Evolutionary conservation across 2,888 invertebrate genomes (phyloP).

Genomic region (Drosophila picticornis): DNA sequence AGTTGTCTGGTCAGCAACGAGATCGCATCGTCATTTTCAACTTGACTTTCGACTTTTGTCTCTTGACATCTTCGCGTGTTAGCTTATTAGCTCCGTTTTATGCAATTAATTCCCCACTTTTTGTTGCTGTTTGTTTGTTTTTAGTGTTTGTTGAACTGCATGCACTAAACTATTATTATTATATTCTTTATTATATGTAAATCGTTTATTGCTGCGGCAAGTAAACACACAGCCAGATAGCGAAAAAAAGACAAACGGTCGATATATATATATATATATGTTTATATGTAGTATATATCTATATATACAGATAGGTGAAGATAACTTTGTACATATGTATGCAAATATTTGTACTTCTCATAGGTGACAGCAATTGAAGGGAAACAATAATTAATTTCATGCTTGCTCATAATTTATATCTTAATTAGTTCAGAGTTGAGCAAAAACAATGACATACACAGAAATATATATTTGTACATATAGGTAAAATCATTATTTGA

Average conservation of each 20-base stretch:
- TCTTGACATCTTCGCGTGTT: constrained; percentile 73
- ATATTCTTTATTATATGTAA: constrained; percentile 47
- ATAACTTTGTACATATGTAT: background rate
- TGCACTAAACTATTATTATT: constrained; percentile 70
- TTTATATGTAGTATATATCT: no score
- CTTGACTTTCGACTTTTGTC: constrained; percentile 75
- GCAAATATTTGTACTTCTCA: background rate
- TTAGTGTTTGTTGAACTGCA: constrained; percentile 51
- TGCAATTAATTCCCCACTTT: constrained; percentile 48
- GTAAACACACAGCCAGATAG: background rate
- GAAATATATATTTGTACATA: background rate
- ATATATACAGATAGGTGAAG: background rate
- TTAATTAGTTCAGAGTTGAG: constrained; percentile 29
- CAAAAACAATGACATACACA: constrained; percentile 1
- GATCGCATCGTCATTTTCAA: constrained; percentile 39
- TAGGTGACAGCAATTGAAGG: constrained; percentile 9
- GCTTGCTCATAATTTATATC: constrained; percentile 33
- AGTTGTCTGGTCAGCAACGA: constrained; percentile 45
- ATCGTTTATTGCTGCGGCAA: constrained; percentile 12
- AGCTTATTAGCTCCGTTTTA: constrained; percentile 40
- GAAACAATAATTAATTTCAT: constrained; percentile 15
- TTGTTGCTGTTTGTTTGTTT: constrained; percentile 13
- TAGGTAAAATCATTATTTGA: constrained; percentile 4
- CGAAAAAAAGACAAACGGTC: background rate
- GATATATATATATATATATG: background rate